Evolutionary conservation across 2,888 invertebrate species (phyloP).

Genomic region (Drosophila planitibia): DNA sequence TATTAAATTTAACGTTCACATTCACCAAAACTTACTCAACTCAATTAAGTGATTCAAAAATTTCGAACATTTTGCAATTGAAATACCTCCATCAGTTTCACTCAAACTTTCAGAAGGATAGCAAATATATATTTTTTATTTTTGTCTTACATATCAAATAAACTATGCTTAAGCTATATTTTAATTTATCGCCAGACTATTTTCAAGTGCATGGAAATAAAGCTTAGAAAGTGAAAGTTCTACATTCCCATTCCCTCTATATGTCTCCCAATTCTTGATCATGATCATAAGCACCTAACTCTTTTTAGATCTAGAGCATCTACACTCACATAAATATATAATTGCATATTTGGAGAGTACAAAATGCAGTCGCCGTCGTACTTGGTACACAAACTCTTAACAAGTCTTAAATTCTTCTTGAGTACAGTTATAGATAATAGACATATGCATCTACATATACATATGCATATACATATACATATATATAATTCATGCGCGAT

Average conservation of each 20-base stretch:
- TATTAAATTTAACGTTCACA: neutral
- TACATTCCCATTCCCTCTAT: neutral
- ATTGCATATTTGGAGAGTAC: slow-evolving; percentile 16
- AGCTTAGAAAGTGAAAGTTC: neutral
- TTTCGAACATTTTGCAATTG: neutral
- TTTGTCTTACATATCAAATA: neutral
- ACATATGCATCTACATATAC: neutral
- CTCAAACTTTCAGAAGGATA: neutral
- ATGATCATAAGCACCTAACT: neutral
- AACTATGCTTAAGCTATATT: neutral
- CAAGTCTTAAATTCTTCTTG: neutral
- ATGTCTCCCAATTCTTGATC: neutral
- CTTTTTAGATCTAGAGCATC: neutral
- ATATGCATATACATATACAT: neutral
- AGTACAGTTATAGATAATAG: neutral
- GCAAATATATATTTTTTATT: neutral
- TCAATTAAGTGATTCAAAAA: neutral
- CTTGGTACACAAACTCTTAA: slow-evolving; percentile 28
- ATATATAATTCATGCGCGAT: slow-evolving; percentile 12
- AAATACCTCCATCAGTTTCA: neutral
- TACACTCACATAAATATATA: slow-evolving; percentile 8
- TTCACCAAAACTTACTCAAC: neutral
- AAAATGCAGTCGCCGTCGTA: slow-evolving; percentile 29
- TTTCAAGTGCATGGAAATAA: neutral
- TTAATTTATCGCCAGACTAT: neutral